phyloP scores from a whole-genome alignment of 2,113 vertebrate species.

The Dasyornis broadbenti region DNA sequence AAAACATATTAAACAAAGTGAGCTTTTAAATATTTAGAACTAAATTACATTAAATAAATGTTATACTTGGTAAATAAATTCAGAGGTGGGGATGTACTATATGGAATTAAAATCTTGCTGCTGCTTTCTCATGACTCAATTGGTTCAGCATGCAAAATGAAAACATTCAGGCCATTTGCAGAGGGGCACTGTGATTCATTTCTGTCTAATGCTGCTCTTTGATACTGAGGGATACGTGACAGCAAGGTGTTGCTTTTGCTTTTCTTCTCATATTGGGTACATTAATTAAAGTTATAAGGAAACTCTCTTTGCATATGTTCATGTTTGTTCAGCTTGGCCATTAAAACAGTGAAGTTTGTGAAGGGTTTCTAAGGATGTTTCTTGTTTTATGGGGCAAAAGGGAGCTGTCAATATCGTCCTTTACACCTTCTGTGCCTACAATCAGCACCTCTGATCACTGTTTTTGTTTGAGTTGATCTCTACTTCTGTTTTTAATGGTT shows the following conservation, averaged over 20 bases:
- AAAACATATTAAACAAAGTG: constrained; percentile 75
- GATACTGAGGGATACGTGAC: not conserved
- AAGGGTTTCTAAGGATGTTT: not conserved
- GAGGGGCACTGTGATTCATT: constrained; percentile 2
- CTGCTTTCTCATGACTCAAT: constrained; percentile 23
- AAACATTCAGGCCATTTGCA: constrained; percentile 40
- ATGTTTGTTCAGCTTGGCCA: not conserved
- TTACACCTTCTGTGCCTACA: not conserved
- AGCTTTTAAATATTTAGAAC: constrained; percentile 73
- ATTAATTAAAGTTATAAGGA: not conserved
- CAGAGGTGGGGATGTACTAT: constrained; percentile 57
- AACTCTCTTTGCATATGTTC: not conserved
- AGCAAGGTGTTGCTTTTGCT: not conserved
- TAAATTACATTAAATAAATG: constrained; percentile 74
- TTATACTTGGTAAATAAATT: constrained; percentile 72
- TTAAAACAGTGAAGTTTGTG: not conserved
- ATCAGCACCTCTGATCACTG: not conserved
- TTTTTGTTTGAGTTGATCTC: not conserved
- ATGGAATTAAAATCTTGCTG: constrained; percentile 64
- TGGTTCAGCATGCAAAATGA: not conserved
- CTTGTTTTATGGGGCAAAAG: not conserved
- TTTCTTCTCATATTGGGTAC: not conserved
- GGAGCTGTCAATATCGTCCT: not conserved
- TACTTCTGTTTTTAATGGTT: not conserved
- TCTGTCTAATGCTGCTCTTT: not conserved